A percentile compares a stretch with the other conserved stretches of the same genome.
phyloP scores from a whole-genome alignment of 64 coral and sea anemone genomes.

The Stylophora pistillata region DNA sequence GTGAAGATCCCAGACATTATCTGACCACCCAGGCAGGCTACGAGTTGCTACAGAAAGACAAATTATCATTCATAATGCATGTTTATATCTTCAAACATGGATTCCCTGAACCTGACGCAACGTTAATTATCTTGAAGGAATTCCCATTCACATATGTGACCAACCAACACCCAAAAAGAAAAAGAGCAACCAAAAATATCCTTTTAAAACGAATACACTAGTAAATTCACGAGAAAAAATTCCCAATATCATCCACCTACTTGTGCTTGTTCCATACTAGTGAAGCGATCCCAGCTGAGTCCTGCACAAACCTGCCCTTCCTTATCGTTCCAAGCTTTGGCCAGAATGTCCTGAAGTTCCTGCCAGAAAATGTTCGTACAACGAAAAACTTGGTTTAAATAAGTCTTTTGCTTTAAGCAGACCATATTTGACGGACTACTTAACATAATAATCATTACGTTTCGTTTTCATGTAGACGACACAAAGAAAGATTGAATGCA shows the following conservation, averaged over 20 bases:
- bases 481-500: neutral
- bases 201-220: too few species aligned
- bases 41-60: constrained; percentile 70
- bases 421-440: too few species aligned
- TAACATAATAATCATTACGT: too few species aligned
- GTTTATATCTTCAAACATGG: neutral
- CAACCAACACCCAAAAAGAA: too few species aligned
- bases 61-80: neutral
- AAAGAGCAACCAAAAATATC: too few species aligned
- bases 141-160: too few species aligned
- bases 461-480: too few species aligned
- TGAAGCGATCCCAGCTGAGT: constrained; percentile 84
- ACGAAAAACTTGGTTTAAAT: too few species aligned
- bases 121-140: too few species aligned
- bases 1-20: constrained; percentile 79
- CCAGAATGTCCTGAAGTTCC: constrained; percentile 51
- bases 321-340: constrained; percentile 54
- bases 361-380: neutral
- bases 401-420: too few species aligned
- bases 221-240: neutral
- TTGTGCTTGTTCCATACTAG: constrained; percentile 73
- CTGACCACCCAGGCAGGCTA: constrained; percentile 73
- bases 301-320: constrained; percentile 68
- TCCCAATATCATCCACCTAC: constrained; percentile 5
- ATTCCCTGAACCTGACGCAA: too few species aligned